phyloP scores from a whole-genome alignment of 2,113 vertebrate species.

The Danio rerio region GRCz12tu NC_133200.1:17948501-17949000 shows the following conservation, averaged over 20 bases:
- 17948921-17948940: constrained; percentile 67
- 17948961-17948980: background rate
- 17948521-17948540: background rate
- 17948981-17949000: background rate
- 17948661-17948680: background rate
- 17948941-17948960: constrained; percentile 66
- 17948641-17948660: background rate
- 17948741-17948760: constrained; percentile 80
- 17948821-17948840: constrained; percentile 79
- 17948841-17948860: constrained; percentile 80
- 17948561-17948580: too few relatives aligned
- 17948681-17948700: background rate
- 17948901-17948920: constrained; percentile 72
- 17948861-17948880: constrained; percentile 70
- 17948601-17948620: background rate
- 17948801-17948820: constrained; percentile 70
- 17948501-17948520: background rate
- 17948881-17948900: constrained; percentile 73
- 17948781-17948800: constrained; percentile 79
- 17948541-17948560: background rate
- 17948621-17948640: background rate
- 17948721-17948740: constrained; percentile 72
- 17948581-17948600: too few relatives aligned
- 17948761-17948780: constrained; percentile 76
- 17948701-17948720: constrained; percentile 26